Percentiles rank a stretch among this genome's conserved stretches.
Evolutionary conservation across 2,888 invertebrate species (phyloP).

Genomic region (Temnothorax ravouxi): DNA sequence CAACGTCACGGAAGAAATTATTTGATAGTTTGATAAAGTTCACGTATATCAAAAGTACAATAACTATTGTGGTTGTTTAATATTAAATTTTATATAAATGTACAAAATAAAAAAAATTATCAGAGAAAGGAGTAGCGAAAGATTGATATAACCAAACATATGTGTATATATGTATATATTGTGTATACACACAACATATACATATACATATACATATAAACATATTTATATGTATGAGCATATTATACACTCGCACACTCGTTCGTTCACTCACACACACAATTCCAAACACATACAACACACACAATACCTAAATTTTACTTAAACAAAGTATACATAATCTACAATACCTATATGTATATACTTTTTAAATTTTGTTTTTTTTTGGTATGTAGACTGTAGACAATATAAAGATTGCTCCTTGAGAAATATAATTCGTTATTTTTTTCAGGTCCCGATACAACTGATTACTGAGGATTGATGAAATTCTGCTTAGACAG

Average conservation of each 20-base stretch:
- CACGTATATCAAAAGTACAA: neutral
- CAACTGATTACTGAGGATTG: slow-evolving; percentile 83
- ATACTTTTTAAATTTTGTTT: slow-evolving; percentile 31
- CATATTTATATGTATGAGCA: neutral
- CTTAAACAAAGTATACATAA: neutral
- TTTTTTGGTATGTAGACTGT: neutral
- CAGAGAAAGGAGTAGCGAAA: slow-evolving; percentile 1
- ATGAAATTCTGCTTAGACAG: slow-evolving; percentile 66
- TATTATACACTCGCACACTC: neutral
- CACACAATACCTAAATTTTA: neutral
- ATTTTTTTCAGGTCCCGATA: slow-evolving; percentile 84
- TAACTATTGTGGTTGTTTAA: neutral
- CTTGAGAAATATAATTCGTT: slow-evolving; percentile 31
- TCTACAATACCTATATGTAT: slow-evolving; percentile 3
- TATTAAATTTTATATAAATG: slow-evolving; percentile 9
- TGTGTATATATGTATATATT: neutral
- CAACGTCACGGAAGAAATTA: neutral
- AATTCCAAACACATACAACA: neutral
- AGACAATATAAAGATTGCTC: neutral
- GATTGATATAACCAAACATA: neutral
- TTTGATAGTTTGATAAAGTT: neutral
- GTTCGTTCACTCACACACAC: neutral
- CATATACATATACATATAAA: neutral
- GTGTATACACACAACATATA: neutral
- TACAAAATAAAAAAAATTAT: neutral